These are phyloP conservation scores for Drosophila pandora DNA, from an alignment of 1,140 invertebrate species.

Conservation along the genomic window DNA sequence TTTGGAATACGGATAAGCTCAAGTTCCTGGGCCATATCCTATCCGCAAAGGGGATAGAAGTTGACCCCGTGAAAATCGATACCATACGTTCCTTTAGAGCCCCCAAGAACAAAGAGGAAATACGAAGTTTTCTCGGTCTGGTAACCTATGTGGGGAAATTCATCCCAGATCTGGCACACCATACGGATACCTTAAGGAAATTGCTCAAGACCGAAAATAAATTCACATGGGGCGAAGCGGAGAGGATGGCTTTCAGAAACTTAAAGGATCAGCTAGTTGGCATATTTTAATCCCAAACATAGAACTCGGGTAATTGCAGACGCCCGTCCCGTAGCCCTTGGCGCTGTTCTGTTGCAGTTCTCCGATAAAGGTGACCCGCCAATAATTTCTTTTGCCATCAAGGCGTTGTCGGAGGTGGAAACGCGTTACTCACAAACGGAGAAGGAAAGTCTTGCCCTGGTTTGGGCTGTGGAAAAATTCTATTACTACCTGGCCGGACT, in stretches of 20 bases:
- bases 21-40: constrained; percentile 27
- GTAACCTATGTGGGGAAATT: constrained; percentile 40
- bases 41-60: constrained; percentile 7
- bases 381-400: constrained; percentile 32
- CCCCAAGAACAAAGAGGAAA: constrained; percentile 24
- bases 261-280: constrained; percentile 13
- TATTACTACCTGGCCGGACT: constrained; percentile 1
- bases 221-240: constrained; percentile 13
- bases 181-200: constrained; percentile 22
- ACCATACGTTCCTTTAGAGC: not conserved
- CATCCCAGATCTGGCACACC: constrained; percentile 30
- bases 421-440: constrained; percentile 38
- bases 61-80: constrained; percentile 9
- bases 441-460: constrained; percentile 34
- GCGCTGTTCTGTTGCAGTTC: constrained; percentile 26
- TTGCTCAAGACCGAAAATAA: constrained; percentile 6
- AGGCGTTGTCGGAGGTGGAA: constrained; percentile 24
- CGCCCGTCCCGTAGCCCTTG: constrained; percentile 38
- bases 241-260: constrained; percentile 20
- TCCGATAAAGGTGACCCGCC: not conserved
- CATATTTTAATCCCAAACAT: constrained; percentile 18
- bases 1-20: constrained; percentile 10
- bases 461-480: constrained; percentile 8
- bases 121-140: constrained; percentile 29
- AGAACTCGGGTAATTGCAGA: constrained; percentile 31